These are phyloP conservation scores for Microplitis manilae DNA, from an alignment of 2,888 invertebrate species.

Conservation along the genomic window DNA sequence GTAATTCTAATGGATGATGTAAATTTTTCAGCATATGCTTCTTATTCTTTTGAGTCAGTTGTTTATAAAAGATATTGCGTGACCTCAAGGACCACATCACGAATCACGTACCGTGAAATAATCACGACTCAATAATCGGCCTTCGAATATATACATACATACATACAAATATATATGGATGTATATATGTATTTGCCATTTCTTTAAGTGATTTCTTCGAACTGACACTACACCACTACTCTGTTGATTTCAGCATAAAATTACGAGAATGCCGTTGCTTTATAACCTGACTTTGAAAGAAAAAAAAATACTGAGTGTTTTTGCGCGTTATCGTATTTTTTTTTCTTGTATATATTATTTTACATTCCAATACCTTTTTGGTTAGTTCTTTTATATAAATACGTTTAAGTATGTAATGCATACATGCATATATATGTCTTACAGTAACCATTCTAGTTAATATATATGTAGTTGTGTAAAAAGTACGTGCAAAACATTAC, in stretches of 20 bases:
- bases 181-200: not conserved
- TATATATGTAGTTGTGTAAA: not conserved
- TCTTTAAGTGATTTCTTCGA: not conserved
- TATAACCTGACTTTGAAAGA: not conserved
- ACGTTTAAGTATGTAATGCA: not conserved
- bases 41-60: constrained; percentile 6
- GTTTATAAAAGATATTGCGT: constrained; percentile 8
- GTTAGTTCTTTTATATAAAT: not conserved
- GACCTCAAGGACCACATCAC: constrained; percentile 24
- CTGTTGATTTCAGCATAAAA: not conserved
- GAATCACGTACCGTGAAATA: constrained; percentile 31
- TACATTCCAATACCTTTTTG: not conserved
- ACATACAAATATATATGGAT: not conserved
- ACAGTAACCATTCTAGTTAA: not conserved
- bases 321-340: not conserved
- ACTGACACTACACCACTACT: not conserved
- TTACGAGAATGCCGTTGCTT: not conserved
- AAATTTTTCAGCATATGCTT: constrained; percentile 5
- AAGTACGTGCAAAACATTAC: not conserved
- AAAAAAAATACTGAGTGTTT: not conserved
- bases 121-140: constrained; percentile 27
- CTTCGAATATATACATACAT: not conserved
- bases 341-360: not conserved
- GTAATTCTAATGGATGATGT: not conserved
- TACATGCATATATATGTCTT: not conserved